Percentiles rank a stretch among this genome's conserved stretches.
Conservation (phyloP, 23 tunicate genomes). For the Trididemnum nubilum region DNA sequence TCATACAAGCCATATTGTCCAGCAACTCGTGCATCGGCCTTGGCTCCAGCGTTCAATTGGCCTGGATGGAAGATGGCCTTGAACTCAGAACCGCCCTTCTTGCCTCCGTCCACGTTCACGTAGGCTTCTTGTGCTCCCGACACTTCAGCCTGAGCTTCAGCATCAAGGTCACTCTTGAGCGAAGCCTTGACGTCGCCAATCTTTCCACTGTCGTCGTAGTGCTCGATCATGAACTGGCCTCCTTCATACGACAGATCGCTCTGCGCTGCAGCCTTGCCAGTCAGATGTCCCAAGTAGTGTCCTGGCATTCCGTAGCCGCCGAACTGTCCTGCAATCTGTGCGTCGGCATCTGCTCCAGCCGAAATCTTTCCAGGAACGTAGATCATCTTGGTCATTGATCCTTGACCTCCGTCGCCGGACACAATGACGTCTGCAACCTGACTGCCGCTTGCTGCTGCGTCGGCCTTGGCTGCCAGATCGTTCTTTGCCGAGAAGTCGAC, state of each 20-base stretch:
- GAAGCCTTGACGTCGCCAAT: not conserved
- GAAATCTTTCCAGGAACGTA: not conserved
- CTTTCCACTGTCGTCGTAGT: not conserved
- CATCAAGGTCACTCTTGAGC: not conserved
- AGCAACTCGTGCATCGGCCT: not conserved
- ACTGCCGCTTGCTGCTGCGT: not conserved
- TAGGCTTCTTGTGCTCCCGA: not conserved
- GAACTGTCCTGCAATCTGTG: not conserved
- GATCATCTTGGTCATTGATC: not conserved
- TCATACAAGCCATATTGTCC: not conserved
- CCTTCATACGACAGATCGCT: not conserved
- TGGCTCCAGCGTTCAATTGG: not conserved
- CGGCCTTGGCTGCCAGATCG: not conserved
- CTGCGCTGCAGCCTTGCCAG: not conserved
- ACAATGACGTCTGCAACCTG: not conserved
- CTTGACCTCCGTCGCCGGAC: not conserved
- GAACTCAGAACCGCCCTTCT: not conserved
- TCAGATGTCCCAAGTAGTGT: not conserved
- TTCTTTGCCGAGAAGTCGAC: not conserved
- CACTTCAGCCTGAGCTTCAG: not conserved
- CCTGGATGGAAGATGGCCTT: not conserved
- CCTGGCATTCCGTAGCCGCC: conserved; percentile 2
- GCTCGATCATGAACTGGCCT: not conserved
- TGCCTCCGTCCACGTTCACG: not conserved
- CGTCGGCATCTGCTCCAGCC: not conserved